phyloP scores from a whole-genome alignment of 1,140 invertebrate species.

The Diorhabda sublineata region DNA sequence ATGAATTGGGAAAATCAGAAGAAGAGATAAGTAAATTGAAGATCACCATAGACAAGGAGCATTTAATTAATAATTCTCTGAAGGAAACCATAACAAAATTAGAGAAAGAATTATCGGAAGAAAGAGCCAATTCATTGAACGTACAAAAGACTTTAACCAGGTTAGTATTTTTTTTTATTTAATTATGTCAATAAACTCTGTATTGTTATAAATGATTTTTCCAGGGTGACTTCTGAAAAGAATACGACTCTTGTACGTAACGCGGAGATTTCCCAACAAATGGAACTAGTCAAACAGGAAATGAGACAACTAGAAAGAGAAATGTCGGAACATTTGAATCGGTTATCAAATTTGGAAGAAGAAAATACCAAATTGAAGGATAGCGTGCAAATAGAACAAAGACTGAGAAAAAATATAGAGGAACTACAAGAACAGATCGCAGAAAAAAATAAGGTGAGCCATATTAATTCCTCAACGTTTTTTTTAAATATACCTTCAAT shows the following conservation, averaged over 20 bases:
- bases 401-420: slow-evolving; percentile 58
- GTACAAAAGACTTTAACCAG: slow-evolving; percentile 45
- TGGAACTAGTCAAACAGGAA: slow-evolving; percentile 68
- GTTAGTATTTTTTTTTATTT: slow-evolving; percentile 27
- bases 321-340: slow-evolving; percentile 52
- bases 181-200: neutral
- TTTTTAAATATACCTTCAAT: no score
- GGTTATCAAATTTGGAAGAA: slow-evolving; percentile 50
- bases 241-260: slow-evolving; percentile 72
- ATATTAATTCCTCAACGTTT: no score
- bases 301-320: slow-evolving; percentile 61
- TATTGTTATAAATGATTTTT: slow-evolving; percentile 8
- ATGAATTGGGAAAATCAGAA: slow-evolving; percentile 42
- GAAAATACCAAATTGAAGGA: slow-evolving; percentile 51
- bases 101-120: slow-evolving; percentile 43
- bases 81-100: slow-evolving; percentile 39
- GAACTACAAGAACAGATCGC: slow-evolving; percentile 69
- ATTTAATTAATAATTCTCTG: slow-evolving; percentile 38
- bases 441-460: slow-evolving; percentile 72
- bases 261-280: slow-evolving; percentile 77
- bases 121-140: slow-evolving; percentile 42
- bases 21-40: slow-evolving; percentile 41
- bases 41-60: slow-evolving; percentile 39
- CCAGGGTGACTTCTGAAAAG: slow-evolving; percentile 66
- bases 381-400: slow-evolving; percentile 53